phyloP scores from a whole-genome alignment of 2,113 vertebrate species.

The Gallinago undulata region DNA sequence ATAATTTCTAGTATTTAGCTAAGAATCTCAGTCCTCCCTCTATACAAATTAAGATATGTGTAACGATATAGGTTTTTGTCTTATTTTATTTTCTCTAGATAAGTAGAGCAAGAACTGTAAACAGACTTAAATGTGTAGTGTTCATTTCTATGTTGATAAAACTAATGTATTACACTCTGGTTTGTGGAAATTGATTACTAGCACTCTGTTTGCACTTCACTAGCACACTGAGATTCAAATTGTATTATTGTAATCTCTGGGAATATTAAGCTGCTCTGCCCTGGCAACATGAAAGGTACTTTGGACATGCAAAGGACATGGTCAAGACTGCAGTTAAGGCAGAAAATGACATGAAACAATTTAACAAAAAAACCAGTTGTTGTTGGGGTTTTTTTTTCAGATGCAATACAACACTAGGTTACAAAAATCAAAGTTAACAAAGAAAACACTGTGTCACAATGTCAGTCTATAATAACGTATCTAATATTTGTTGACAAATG shows the following conservation, averaged over 20 bases:
- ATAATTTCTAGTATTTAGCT: background rate
- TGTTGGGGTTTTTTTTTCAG: background rate
- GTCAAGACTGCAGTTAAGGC: background rate
- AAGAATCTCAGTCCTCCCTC: background rate
- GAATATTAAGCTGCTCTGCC: background rate
- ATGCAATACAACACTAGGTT: background rate
- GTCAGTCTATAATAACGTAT: background rate
- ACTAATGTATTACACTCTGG: background rate
- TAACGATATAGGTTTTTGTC: background rate
- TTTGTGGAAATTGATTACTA: background rate
- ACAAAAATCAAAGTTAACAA: background rate
- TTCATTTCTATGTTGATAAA: background rate
- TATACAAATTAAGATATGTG: background rate
- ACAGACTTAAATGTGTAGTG: background rate
- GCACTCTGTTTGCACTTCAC: background rate
- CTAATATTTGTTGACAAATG: slow-evolving; percentile 6
- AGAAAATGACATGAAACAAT: background rate
- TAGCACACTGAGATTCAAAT: background rate
- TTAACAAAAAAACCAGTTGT: background rate
- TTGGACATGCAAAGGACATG: background rate
- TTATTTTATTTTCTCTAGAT: background rate
- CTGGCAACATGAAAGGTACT: background rate
- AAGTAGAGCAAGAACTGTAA: background rate
- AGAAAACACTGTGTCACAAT: background rate
- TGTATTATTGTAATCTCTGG: background rate